Conservation (phyloP, 2,797 vertebrate genomes). For the Thunnus albacares region DNA sequence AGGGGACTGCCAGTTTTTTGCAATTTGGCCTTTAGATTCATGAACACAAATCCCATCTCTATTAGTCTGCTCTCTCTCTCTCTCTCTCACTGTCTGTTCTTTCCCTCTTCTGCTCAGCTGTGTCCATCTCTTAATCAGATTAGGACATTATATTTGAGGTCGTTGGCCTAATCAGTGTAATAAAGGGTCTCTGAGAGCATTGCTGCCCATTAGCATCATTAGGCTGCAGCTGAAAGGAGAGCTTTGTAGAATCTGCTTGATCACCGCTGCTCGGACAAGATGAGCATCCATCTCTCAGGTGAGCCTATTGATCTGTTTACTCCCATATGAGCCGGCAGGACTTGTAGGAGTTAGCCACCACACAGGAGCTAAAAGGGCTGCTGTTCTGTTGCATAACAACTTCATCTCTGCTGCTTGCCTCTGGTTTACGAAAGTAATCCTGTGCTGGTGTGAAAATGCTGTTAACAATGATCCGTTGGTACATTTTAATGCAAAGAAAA, state of each 20-base stretch:
- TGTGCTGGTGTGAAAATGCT: slow-evolving; percentile 3
- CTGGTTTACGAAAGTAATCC: slow-evolving; percentile 32
- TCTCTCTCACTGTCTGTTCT: slow-evolving; percentile 19
- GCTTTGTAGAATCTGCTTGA: slow-evolving; percentile 72
- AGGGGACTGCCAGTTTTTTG: slow-evolving; percentile 12
- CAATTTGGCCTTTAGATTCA: slow-evolving; percentile 32
- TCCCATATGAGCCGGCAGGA: slow-evolving; percentile 65
- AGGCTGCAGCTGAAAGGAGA: slow-evolving; percentile 72
- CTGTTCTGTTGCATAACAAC: slow-evolving; percentile 54
- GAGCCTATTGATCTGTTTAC: slow-evolving; percentile 82
- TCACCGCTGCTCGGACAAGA: slow-evolving; percentile 66
- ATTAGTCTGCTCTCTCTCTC: slow-evolving; percentile 20
- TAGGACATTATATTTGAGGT: slow-evolving; percentile 79
- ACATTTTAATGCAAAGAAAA: slow-evolving; percentile 1
- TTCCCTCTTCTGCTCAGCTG: slow-evolving; percentile 54
- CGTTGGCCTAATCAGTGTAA: slow-evolving; percentile 81
- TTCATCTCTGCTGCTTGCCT: slow-evolving; percentile 39
- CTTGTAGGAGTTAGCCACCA: slow-evolving; percentile 64
- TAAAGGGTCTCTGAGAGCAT: slow-evolving; percentile 80
- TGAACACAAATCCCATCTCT: slow-evolving; percentile 38
- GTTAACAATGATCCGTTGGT: background rate
- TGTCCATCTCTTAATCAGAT: slow-evolving; percentile 82
- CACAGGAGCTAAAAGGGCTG: slow-evolving; percentile 57
- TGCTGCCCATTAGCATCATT: slow-evolving; percentile 80
- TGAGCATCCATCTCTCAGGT: slow-evolving; percentile 78